Evolutionary conservation across 2,888 invertebrate species (phyloP).

Genomic region (Eupithecia dodoneata): DNA sequence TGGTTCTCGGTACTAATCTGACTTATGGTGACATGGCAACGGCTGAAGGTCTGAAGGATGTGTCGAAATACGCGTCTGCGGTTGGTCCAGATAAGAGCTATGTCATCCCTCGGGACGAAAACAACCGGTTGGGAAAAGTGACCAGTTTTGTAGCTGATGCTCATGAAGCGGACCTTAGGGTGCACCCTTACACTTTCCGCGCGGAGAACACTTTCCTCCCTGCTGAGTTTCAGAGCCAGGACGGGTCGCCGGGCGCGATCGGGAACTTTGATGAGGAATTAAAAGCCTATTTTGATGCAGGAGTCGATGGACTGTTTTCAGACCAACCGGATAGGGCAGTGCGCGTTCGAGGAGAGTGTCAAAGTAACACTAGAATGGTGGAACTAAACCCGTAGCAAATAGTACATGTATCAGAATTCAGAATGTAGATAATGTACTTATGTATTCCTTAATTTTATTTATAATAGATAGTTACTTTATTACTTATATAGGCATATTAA

Average conservation of each 20-base stretch:
- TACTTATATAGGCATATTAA: no score
- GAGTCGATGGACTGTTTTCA: conserved; percentile 73
- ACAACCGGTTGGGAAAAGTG: conserved; percentile 58
- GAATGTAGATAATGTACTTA: not conserved
- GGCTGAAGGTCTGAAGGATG: conserved; percentile 64
- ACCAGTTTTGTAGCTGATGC: conserved; percentile 71
- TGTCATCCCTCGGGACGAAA: conserved; percentile 68
- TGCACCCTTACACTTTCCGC: conserved; percentile 77
- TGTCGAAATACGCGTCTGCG: conserved; percentile 72
- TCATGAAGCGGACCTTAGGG: conserved; percentile 67
- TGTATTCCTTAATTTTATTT: not conserved
- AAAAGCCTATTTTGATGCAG: conserved; percentile 65
- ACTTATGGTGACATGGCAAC: conserved; percentile 74
- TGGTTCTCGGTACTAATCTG: conserved; percentile 54
- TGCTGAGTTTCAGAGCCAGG: conserved; percentile 60
- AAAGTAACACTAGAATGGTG: not conserved
- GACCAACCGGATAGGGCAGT: conserved; percentile 74
- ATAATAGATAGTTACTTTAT: no score
- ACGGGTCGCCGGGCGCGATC: conserved; percentile 49
- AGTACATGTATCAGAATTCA: not conserved
- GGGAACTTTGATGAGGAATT: conserved; percentile 69
- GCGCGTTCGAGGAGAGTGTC: conserved; percentile 48
- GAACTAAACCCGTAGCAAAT: not conserved
- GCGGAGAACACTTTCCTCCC: conserved; percentile 73
- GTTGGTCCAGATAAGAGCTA: conserved; percentile 75